Percentiles rank a stretch among this genome's conserved stretches.
Evolutionary conservation across 2,888 invertebrate species (phyloP).

Genomic region (Diabrotica balteata): DNA sequence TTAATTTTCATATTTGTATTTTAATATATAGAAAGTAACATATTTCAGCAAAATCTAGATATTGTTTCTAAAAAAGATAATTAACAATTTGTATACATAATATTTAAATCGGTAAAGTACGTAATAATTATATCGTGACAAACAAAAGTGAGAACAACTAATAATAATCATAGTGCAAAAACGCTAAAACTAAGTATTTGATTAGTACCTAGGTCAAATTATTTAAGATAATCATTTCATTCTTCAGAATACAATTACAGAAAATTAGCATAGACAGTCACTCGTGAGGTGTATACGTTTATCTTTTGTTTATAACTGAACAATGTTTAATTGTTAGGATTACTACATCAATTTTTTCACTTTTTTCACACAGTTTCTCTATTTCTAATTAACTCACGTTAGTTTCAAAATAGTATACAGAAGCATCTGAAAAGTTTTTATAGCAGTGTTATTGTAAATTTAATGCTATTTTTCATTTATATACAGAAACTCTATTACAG

Average conservation of each 20-base stretch:
- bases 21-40: too few species aligned
- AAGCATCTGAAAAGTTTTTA: too few species aligned
- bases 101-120: too few species aligned
- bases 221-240: slow-evolving; percentile 18
- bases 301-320: slow-evolving; percentile 23
- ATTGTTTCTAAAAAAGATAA: too few species aligned
- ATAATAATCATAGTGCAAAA: background rate
- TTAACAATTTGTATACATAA: too few species aligned
- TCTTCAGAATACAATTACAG: slow-evolving; percentile 8
- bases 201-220: slow-evolving; percentile 10
- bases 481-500: too few species aligned
- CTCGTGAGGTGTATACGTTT: slow-evolving; percentile 9
- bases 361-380: slow-evolving; percentile 28
- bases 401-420: background rate
- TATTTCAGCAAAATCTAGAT: too few species aligned
- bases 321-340: slow-evolving; percentile 28
- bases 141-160: too few species aligned
- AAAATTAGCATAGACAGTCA: slow-evolving; percentile 17
- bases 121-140: too few species aligned
- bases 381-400: background rate
- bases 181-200: background rate
- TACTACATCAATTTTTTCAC: slow-evolving; percentile 19
- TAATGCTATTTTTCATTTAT: too few species aligned
- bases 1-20: too few species aligned
- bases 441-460: too few species aligned